These are phyloP conservation scores for Tinea trinotella DNA, from an alignment of 2,888 invertebrate genomes.

Conservation along the genomic window DNA sequence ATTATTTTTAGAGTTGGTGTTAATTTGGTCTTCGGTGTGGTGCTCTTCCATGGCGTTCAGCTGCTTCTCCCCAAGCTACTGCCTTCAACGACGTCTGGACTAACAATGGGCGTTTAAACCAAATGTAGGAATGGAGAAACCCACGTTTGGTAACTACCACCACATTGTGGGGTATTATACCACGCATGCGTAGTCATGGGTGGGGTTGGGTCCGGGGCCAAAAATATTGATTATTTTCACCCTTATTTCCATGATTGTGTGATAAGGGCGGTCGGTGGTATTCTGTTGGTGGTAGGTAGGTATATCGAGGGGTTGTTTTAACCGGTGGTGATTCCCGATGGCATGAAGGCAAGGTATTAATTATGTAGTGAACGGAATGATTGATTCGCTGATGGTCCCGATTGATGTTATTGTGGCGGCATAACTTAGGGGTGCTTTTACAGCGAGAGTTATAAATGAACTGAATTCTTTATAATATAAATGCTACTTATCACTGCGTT, in stretches of 20 bases:
- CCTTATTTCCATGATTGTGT: constrained; percentile 53
- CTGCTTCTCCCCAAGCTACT: constrained; percentile 22
- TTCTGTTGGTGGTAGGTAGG: constrained; percentile 54
- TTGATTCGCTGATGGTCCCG: constrained; percentile 38
- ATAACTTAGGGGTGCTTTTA: constrained; percentile 2
- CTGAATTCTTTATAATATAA: neutral
- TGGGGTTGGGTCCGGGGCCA: constrained; percentile 38
- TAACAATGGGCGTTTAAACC: constrained; percentile 50
- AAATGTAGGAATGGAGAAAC: constrained; percentile 41
- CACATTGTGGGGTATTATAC: constrained; percentile 46
- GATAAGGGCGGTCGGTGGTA: constrained; percentile 42
- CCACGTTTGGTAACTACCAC: constrained; percentile 49
- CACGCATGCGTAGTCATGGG: constrained; percentile 58
- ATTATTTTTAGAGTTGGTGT: constrained; percentile 23
- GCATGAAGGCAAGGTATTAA: constrained; percentile 44
- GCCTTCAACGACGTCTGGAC: constrained; percentile 33
- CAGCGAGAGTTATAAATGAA: neutral
- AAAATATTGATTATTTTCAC: constrained; percentile 60
- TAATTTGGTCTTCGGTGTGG: constrained; percentile 19
- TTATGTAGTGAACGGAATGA: constrained; percentile 60
- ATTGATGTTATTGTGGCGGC: constrained; percentile 14
- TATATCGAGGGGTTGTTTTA: constrained; percentile 23
- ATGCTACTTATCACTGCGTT: neutral
- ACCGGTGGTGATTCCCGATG: constrained; percentile 36
- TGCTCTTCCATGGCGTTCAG: neutral